A percentile compares a stretch with the other conserved stretches of the same genome.
Conservation (phyloP, 2,888 invertebrate genomes). For the Lymantria dispar region DNA sequence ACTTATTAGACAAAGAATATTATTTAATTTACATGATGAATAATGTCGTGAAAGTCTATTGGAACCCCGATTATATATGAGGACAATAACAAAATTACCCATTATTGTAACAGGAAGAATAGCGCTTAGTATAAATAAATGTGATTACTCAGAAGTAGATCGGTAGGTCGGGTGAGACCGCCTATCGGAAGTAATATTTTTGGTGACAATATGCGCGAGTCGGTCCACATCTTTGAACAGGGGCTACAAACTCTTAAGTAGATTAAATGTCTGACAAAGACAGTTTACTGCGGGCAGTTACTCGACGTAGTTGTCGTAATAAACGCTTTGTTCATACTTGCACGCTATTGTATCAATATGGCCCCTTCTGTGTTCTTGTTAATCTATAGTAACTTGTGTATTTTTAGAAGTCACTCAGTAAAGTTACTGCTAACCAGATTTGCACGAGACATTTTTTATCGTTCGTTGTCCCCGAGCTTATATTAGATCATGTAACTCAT, state of each 20-base stretch:
- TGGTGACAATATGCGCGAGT: conserved; percentile 48
- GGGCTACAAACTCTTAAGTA: conserved; percentile 66
- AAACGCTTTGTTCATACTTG: conserved; percentile 51
- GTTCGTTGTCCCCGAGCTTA: too few species aligned
- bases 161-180: conserved; percentile 16
- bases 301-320: conserved; percentile 40
- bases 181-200: conserved; percentile 58
- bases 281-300: conserved; percentile 58
- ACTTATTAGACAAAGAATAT: background rate
- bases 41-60: background rate
- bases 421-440: too few species aligned
- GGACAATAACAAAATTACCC: conserved; percentile 9
- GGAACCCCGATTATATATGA: background rate
- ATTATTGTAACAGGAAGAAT: conserved; percentile 15
- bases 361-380: conserved; percentile 15
- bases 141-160: conserved; percentile 23
- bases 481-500: too few species aligned
- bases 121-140: conserved; percentile 20
- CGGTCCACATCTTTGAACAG: conserved; percentile 49
- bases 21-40: background rate
- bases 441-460: too few species aligned
- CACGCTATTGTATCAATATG: conserved; percentile 58
- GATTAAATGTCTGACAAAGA: conserved; percentile 72
- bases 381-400: conserved; percentile 24
- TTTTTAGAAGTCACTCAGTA: conserved; percentile 30